Evolutionary conservation across 2,888 invertebrate species (phyloP).

Genomic region (Ichneumoninae sp.): DNA sequence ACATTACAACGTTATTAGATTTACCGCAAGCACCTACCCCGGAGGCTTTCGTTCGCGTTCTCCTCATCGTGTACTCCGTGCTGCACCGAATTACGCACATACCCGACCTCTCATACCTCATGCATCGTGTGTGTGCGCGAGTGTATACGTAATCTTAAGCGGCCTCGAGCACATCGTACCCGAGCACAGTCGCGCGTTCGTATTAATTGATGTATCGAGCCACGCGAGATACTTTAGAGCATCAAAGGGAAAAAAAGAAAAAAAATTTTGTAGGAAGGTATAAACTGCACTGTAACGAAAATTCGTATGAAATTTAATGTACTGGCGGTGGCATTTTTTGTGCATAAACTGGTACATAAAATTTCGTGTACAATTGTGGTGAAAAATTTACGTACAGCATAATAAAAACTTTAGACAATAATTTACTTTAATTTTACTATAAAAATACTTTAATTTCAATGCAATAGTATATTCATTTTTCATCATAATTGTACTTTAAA

Average conservation of each 20-base stretch:
- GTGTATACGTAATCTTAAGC: constrained; percentile 78
- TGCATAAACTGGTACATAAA: no score
- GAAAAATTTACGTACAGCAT: no score
- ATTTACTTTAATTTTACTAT: no score
- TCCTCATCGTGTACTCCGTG: constrained; percentile 17
- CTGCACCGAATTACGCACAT: constrained; percentile 68
- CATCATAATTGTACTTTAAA: no score
- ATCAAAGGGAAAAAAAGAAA: not conserved
- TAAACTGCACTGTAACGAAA: no score
- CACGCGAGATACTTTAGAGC: not conserved
- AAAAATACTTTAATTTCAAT: no score
- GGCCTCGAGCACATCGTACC: constrained; percentile 54
- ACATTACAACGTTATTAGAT: constrained; percentile 84
- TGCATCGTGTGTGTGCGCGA: constrained; percentile 54
- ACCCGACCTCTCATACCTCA: constrained; percentile 68
- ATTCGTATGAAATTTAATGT: no score
- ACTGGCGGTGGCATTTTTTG: no score
- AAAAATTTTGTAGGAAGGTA: not conserved
- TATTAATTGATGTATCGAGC: constrained; percentile 60
- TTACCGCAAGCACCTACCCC: constrained; percentile 83
- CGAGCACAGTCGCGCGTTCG: not conserved
- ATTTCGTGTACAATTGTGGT: no score
- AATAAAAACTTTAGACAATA: no score
- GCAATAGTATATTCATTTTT: no score
- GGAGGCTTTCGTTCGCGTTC: constrained; percentile 72